Evolutionary conservation across 2,797 vertebrate genomes (phyloP).

Genomic region (Arremon brunneinucha): DNA sequence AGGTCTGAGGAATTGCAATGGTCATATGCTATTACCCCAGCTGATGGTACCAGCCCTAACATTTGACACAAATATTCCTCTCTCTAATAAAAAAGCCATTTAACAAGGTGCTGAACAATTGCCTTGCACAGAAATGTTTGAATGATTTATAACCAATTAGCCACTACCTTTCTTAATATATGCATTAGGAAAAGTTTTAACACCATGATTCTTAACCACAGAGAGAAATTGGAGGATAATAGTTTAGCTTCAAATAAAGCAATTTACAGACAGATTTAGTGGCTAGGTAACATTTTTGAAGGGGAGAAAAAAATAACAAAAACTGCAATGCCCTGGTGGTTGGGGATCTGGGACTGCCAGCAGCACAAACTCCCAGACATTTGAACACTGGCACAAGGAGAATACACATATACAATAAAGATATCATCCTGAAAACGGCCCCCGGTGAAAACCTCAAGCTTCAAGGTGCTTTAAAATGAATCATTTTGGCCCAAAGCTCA

Average conservation of each 20-base stretch:
- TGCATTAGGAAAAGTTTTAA: slow-evolving; percentile 7
- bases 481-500: neutral
- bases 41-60: neutral
- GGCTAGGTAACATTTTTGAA: neutral
- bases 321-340: neutral
- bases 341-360: neutral
- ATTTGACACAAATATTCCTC: neutral
- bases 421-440: neutral
- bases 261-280: neutral
- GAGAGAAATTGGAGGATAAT: slow-evolving; percentile 14
- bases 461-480: neutral
- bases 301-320: neutral
- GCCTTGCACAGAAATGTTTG: neutral
- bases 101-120: neutral
- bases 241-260: neutral
- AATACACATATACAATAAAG: neutral
- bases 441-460: neutral
- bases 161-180: neutral
- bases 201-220: neutral
- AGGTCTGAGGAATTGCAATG: neutral
- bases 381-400: neutral
- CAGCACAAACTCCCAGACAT: neutral
- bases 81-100: neutral
- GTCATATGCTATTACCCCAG: neutral
- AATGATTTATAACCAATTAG: slow-evolving; percentile 31